Conservation (phyloP, 2,888 invertebrate species). For the Mimas tiliae region DNA sequence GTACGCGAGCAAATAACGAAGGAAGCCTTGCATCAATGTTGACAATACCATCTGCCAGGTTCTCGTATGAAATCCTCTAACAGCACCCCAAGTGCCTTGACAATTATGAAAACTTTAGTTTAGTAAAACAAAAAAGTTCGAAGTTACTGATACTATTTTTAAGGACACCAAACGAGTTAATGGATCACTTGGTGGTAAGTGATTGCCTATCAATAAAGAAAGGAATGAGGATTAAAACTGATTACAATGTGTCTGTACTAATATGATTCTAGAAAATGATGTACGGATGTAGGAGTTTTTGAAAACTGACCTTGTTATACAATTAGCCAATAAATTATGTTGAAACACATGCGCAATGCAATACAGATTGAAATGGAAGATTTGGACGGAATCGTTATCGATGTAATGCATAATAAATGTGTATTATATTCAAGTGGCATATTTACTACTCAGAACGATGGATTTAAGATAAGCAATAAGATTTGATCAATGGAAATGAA, state of each 20-base stretch:
- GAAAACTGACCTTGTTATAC: not conserved
- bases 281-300: not conserved
- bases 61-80: not conserved
- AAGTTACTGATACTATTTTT: not conserved
- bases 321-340: not conserved
- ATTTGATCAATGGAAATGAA: slow-evolving; percentile 5
- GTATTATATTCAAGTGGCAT: slow-evolving; percentile 6
- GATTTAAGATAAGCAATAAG: not conserved
- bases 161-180: too few relatives aligned
- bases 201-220: not conserved
- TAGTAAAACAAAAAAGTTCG: not conserved
- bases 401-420: slow-evolving; percentile 12
- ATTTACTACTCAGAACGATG: not conserved
- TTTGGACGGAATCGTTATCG: slow-evolving; percentile 5
- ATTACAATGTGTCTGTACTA: too few relatives aligned
- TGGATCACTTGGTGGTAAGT: not conserved
- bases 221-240: too few relatives aligned
- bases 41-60: not conserved
- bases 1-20: not conserved
- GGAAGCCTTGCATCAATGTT: slow-evolving; percentile 2
- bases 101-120: not conserved
- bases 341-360: slow-evolving; percentile 11
- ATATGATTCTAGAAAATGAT: not conserved
- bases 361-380: slow-evolving; percentile 1
- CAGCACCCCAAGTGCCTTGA: not conserved